Base-by-base conservation (phyloP, 2,888 invertebrate species). In the Meghimatium bilineatum region DNA sequence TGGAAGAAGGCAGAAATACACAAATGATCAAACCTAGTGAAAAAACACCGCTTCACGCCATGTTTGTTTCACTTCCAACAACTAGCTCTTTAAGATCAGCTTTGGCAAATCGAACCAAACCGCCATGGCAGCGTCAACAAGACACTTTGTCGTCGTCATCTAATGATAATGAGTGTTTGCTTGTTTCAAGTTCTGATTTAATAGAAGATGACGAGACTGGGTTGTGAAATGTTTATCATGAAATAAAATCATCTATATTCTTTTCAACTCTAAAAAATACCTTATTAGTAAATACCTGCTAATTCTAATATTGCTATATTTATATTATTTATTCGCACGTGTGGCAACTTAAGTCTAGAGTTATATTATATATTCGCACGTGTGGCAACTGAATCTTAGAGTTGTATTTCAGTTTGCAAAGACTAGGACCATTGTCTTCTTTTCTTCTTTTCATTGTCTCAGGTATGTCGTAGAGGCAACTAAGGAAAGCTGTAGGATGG, bases 171-270 rank as follows among this genome's bases (percentile, higher is more conserved):
- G 76, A 82, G n/a, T 34, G 66, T 49, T 29, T 82, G n/a, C 76
- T 82, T 29, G 67, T 76, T 36, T 76, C 82, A 36, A 52, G 49
- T 5, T 34, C 76, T 56, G 56, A 66, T n/a, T 29, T n/a, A n/a
- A 67, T 14, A 52, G 76, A 10, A 0, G 71, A 83, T 49, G 77
- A 83, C 23, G 83, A 83, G 49, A 83, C 83, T 23, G 83, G 77
- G 83, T 83, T 83, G 83, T 83, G 83, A 83, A 60, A 29, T 74
- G 44, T 74, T 10, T 74, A 5, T 44, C 20, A 12, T 44, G 8
- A 26, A 60, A 56, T 44, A 60, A 32, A 60, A 78, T 66, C 10
- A 36, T 38, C 44, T 78, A 44, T 78, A 63, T 60, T 63, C 29
- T n/a, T n/a, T 44, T n/a, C 2, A 26, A n/a, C n/a, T 63, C 63